Evolutionary conservation across 2,797 vertebrate species (phyloP), one percentile per base, ranked within the genome.

Genomic region (Cheirogaleus major): DNA sequence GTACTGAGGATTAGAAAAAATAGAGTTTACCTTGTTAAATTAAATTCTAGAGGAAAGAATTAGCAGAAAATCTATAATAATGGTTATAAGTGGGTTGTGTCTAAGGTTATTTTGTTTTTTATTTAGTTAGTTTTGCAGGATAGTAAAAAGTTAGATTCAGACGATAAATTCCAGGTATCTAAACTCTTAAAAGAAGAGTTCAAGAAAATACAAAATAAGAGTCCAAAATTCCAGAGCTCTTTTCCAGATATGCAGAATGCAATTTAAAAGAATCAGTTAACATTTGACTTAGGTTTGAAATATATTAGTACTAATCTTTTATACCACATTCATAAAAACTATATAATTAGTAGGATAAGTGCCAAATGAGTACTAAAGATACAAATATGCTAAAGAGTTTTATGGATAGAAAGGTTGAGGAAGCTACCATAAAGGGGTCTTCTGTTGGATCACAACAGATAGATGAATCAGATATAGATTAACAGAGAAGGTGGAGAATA

Each of bases 31-130:
- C 67, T 83, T 78, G 61, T 70, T 96, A 88, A 87, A 43, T 93
- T 96, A 89, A 97, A 80, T 83, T 96, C 32, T 86, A 7, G 67
- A 91, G 25, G 61, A 96, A 91, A 73, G 41, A 95, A 95, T 93
- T 61, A 91, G 8, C 80, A 95, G 20, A 91, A 91, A 94, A 94
- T 81, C 14, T 63, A 55, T 92, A 91, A 81, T 91, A 88, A 92
- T 95, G 45, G 48, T 72, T 91, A 69, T 78, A 96, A 93, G 13
- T 93, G 52, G 52, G 52, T 67, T 48, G 7, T 86, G 11, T 63
- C 4, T 92, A 61, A 67, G 32, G 9, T 93, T 82, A 55, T 84
- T 93, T 76, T 93, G 30, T 41, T 79, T 92, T 87, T 52, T 90
- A n/a, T 67, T 96, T 89, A 69, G 43, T 75, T 14, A 18, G 32